Evolutionary conservation across 2,113 vertebrate genomes (phyloP), one percentile per base, ranked within the genome.

Genomic region (Hucho hucho): DNA sequence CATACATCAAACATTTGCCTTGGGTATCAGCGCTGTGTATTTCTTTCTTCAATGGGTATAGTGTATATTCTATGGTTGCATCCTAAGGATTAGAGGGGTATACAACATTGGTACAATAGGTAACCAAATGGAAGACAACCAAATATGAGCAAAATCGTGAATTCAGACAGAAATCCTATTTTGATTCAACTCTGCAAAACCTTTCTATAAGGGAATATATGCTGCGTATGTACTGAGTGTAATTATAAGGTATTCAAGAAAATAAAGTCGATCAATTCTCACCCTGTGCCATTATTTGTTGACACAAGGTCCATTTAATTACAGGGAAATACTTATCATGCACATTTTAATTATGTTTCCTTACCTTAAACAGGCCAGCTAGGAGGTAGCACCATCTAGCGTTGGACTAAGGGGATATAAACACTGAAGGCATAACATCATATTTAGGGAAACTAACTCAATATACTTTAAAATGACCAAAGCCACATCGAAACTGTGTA

Each of bases 341-440:
- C 74, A 78, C 64, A 66, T 87, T 86, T 83, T 88, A 90, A 92
- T 92, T 85, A 89, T 69, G 77, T 81, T 86, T 37, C 74, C 69
- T 37, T 20, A 43, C 25, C 66, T 72, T 43, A 67, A 49, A 72
- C 24, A n/a, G 24, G 83, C 83, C 77, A 84, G 78, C 89, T 87
- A 79, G 86, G 87, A 75, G 79, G 82, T 90, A 93, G 86, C 90
- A 88, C 92, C 92, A 93, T 93, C 92, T 92, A 90, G 82, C 89
- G 83, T 59, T 22, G 28, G 20, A 69, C 20, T 12, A 63, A 12
- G 37, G 37, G 61, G 20, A n/a, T 22, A 63, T 2, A 6, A 43
- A 37, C 16, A 68, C 14, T 28, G 64, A 11, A 28, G 11, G 13
- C 16, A 65, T 14, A 43, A 43, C 37, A 11, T 43, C 37, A 9